Base-by-base conservation (phyloP, 2,888 invertebrate genomes). In the Eledone cirrhosa region DNA sequence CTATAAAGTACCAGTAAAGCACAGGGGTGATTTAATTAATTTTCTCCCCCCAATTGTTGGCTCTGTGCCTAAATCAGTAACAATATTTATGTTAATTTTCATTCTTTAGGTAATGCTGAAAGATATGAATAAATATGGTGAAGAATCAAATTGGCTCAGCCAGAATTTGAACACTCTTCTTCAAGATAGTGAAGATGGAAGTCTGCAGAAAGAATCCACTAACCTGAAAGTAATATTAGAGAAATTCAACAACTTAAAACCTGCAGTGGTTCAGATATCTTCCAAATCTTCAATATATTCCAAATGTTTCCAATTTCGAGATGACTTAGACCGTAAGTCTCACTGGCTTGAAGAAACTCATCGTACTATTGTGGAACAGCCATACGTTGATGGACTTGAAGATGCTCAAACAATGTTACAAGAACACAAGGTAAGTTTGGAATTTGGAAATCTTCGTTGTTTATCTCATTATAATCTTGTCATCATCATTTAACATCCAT, bases 121-220 rank as follows among this genome's bases (percentile, higher is more conserved):
- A 24, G 86, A 87, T 79, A 85, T 87, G 85, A 81, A 82, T 78
- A 86, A 85, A 79, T 83, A 82, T 78, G 81, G 81, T 69, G 97
- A 97, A 90, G 96, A 97, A 87, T 97, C 97, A 95, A 97, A 97
- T 89, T 97, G 97, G 96, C 92, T 98, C 79, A 96, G 97, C 0
- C 96, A 97, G 91, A 96, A 95, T 22, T 91, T 98, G 78, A 97
- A 98, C 87, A 94, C 94, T 86, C 93, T 98, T 80, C 93, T 95
- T 29, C 95, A 95, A 53, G 95, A 96, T 88, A 94, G 95, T 84
- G 94, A 95, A 19, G 95, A 96, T 86, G 93, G 93, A 74, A 95
- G 96, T 91, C 95, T 95, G 0, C 92, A 94, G 82, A 91, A 93
- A 41, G 97, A 97, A 90, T 96, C 97, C 90, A 93, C 94, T 81